These are phyloP conservation scores for Pseudomyrmex gracilis DNA, from an alignment of 1,140 invertebrate genomes.

Conservation along the genomic window DNA sequence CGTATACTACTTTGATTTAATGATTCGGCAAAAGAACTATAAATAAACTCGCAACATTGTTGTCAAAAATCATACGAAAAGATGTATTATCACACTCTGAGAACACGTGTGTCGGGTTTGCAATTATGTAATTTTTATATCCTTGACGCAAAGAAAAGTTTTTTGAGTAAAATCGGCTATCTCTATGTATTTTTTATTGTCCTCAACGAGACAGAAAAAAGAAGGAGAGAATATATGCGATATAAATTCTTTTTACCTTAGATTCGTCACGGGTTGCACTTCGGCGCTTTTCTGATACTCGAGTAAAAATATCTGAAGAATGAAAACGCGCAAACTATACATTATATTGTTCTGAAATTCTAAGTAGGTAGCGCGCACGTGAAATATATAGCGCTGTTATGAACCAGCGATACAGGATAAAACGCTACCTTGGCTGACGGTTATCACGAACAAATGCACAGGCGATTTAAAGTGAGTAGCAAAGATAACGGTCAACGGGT, in stretches of 20 bases:
- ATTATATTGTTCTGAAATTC: constrained; percentile 25
- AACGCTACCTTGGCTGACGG: constrained; percentile 16
- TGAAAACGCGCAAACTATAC: not conserved
- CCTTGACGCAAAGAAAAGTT: not conserved
- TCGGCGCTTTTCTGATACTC: not conserved
- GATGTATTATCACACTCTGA: not conserved
- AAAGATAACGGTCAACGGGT: constrained; percentile 41
- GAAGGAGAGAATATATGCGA: no score
- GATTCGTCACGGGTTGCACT: no score
- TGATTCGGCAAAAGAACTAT: not conserved
- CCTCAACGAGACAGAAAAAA: no score
- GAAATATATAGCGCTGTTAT: constrained; percentile 20
- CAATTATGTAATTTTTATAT: not conserved
- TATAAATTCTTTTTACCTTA: no score
- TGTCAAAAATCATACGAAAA: not conserved
- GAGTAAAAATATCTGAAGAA: constrained; percentile 28
- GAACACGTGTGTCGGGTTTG: not conserved
- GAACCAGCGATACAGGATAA: constrained; percentile 34
- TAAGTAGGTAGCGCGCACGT: not conserved
- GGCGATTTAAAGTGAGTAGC: constrained; percentile 33
- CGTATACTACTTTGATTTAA: not conserved
- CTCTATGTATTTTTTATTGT: no score
- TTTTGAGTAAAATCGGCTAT: not conserved
- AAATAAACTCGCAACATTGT: constrained; percentile 17
- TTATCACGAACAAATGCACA: constrained; percentile 41